Evolutionary conservation across 2,113 vertebrate genomes (phyloP), one percentile per base, ranked within the genome.

Genomic region (Cairina moschata): DNA sequence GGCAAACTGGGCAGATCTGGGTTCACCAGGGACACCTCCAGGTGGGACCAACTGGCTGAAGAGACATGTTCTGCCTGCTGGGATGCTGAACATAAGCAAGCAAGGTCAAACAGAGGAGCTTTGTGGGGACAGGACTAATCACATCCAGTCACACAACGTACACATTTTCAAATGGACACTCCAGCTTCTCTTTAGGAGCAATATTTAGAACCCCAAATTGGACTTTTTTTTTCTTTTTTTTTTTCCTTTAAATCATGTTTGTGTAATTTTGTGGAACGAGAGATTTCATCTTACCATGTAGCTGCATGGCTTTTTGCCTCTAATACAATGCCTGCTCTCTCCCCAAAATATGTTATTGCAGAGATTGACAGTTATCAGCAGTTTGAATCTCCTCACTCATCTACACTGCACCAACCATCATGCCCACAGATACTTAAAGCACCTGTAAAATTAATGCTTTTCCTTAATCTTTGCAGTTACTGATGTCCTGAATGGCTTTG

Each of bases 11-110:
- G 95, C 80, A 93, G 86, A 29, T 56, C 36, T 66, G 94, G 82
- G 40, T 93, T 86, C 85, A 96, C 86, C 68, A 98, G 59, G 42
- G 1, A 83, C 48, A 97, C 94, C 38, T 97, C 84, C 72, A 97
- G n/a, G 32, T 89, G 91, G n/a, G 84, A 77, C 3, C 6, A 4
- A 9, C 34, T 69, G 73, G 25, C 29, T 74, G 73, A 63, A 82
- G 54, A 88, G 8, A 13, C 10, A 34, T 4, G 17, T 48, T 74
- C 73, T 15, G 23, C 9, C 42, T 54, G 74, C 25, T n/a, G 42
- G 44, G 17, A 48, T 60, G 76, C 2, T 55, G 86, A 92, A 11
- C 48, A 95, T 96, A 22, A 55, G 34, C 5, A 83, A 89, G 2
- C 22, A 55, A 63, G 93, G 4, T 23, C 52, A 93, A 65, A 6